Base-by-base conservation (phyloP, 1,140 invertebrate species). In the Drosophila truncata region DNA sequence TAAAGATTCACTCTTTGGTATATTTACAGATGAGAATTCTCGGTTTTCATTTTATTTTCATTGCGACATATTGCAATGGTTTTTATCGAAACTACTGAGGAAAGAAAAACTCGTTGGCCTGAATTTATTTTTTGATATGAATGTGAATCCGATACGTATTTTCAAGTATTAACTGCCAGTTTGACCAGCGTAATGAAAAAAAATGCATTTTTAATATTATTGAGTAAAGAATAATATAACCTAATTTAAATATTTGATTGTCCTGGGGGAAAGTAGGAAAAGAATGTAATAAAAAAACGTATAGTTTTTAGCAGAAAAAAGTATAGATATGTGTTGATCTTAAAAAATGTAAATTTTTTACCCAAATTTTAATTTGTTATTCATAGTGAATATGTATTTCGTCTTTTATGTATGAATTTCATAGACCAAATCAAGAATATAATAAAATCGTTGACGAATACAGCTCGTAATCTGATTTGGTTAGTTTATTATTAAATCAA, bases 1-100 rank as follows among this genome's bases (percentile, higher is more conserved):
- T 33, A 60, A 60, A 65, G 16, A 65, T 46, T 46, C 29, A 46
- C 58, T 33, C 18, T 16, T 31, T 27, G 18, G 29, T 25, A 61
- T 61, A 27, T 61, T 61, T 61, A 27, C 44, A 52, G 50, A 33
- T 49, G 10, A n/a, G 44, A 27, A 25, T 50, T 41, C 33, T n/a
- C 54, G 35, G 23, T 16, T 14, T 57, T 57, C 16, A 35, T 33
- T 52, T 18, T 35, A 52, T 52, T 52, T 52, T 29, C 50, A 6
- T 33, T 9, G 29, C 50, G 50, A 52, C 50, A 52, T 52, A 35
- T 52, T 20, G 50, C 33, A 37, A 54, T 23, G 14, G 4, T 37
- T 54, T 35, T 54, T 35, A n/a, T 23, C 14, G 14, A 5, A 54
- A 23, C 31, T 23, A 54, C 2, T 16, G 9, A 16, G 8, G 16